Evolutionary conservation across 2,888 invertebrate genomes (phyloP), one percentile per base, ranked within the genome.

Genomic region (Nyleta sp.): DNA sequence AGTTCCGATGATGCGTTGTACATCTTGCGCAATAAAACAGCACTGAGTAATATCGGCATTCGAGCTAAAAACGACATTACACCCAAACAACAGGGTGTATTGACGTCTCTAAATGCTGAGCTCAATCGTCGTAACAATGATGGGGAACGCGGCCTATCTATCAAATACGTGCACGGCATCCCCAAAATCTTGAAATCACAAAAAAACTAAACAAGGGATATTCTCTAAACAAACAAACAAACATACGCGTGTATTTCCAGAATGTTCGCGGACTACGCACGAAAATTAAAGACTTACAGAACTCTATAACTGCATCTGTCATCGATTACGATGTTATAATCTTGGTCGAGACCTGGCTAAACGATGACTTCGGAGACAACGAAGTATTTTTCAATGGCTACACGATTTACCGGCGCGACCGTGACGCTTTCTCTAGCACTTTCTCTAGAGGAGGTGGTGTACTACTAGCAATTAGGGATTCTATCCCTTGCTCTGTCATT

Each of bases 281-380:
- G 5, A 60, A 60, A 46, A n/a, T 44, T 0, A 11, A 10, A 4
- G 46, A 17, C 13, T 13, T 60, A 2, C n/a, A 4, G 1, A 40
- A 15, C 2, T 10, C 33, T 2, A 40, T 46, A 2, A 4, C 7
- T 0, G 5, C 38, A n/a, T 38, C 40, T 1, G 24, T 13, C 0
- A 7, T 40, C 2, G 15, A 3, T 13, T 55, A 55, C n/a, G 67
- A 67, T 22, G 7, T 55, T 7, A n/a, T 53, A 10, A 20, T 65
- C 11, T n/a, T 65, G n/a, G 52, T 52, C 2, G 53, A 65, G 15
- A 65, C 65, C 1, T 67, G 55, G 67, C 24, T 67, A 13, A 55
- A 28, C 13, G 7, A 13, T 15, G 13, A 35, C 28, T 13, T 67
- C n/a, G 7, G 18, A 2, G 42, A 42, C 28, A 5, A 1, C 3